Base-by-base conservation (phyloP, 2,888 invertebrate species). In the Drosophila eohydei region DNA sequence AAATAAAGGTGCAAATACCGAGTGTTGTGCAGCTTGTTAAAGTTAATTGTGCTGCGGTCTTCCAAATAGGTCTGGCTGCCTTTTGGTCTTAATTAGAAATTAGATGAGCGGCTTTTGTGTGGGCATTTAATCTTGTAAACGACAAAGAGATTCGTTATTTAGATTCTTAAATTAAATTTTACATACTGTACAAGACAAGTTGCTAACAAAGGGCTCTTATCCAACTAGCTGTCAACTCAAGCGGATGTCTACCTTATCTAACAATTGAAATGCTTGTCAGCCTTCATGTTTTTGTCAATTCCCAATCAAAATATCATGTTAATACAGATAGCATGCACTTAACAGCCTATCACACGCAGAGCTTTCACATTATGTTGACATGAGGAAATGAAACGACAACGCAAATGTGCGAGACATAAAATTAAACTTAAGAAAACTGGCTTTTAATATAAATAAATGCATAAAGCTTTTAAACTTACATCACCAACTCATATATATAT, bases 21-120 rank as follows among this genome's bases (percentile, higher is more conserved):
- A 58, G 0, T 30, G 16, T 7, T 36, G 14, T 26, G 32, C 38
- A 56, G 30, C 48, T 38, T 48, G 62, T 38, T n/a, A 38, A 61
- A 66, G 57, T 48, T 80, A n/a, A 71, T 55, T 63, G 62, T 32
- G n/a, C 7, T 36, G 48, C 30, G 43, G 59, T 64, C 36, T 21
- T 6, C 14, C 14, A 21, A 41, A 41, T 26, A 12, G 11, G 26
- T 41, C 36, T 51, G 34, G 26, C 11, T 46, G 14, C 40, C 59
- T 38, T 38, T 26, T 41, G 48, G 56, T 11, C 38, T 48, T 59
- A 51, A 74, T 79, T 55, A 46, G 51, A 61, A 54, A 46, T 41
- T 46, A 30, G 38, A 46, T 12, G 16, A 56, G 52, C n/a, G 6
- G 21, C 36, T 34, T 52, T 21, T 11, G 11, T 38, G 43, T 4